These are phyloP conservation scores for Trachythela sp. DNA, from an alignment of 64 coral and sea anemone species.

Conservation along the genomic window DNA sequence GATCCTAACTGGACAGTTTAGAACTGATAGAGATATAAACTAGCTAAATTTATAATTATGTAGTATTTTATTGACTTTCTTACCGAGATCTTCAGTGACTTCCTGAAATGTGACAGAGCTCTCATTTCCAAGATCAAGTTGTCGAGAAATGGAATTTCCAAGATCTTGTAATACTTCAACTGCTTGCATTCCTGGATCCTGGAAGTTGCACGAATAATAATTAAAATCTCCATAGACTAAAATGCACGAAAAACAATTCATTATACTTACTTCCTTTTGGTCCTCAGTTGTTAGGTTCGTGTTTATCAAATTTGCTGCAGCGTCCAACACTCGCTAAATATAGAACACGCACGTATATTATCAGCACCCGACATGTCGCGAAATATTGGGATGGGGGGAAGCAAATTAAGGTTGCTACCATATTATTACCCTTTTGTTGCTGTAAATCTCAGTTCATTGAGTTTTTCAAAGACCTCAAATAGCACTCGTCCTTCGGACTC, in stretches of 20 bases:
- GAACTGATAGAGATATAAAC: background rate
- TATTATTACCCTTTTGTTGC: too few relatives aligned
- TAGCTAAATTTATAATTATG: background rate
- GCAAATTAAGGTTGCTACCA: too few relatives aligned
- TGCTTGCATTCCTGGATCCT: conserved; percentile 1
- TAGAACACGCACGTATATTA: background rate
- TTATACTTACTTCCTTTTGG: background rate
- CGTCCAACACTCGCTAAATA: background rate
- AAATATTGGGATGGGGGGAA: too few relatives aligned
- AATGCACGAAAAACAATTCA: too few relatives aligned
- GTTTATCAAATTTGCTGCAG: background rate
- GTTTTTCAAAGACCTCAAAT: too few relatives aligned
- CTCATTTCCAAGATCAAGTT: background rate
- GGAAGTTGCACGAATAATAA: background rate
- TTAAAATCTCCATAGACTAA: background rate
- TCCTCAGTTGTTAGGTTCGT: background rate
- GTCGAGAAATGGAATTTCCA: background rate
- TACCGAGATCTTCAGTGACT: background rate
- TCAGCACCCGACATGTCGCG: too few relatives aligned
- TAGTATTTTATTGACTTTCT: background rate
- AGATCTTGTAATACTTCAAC: background rate
- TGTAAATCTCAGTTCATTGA: too few relatives aligned
- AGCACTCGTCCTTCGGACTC: too few relatives aligned
- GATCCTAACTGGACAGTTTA: too few relatives aligned
- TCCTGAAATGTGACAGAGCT: background rate